Evolutionary conservation across 2,888 invertebrate genomes (phyloP).

Genomic region (Drosophila yooni): DNA sequence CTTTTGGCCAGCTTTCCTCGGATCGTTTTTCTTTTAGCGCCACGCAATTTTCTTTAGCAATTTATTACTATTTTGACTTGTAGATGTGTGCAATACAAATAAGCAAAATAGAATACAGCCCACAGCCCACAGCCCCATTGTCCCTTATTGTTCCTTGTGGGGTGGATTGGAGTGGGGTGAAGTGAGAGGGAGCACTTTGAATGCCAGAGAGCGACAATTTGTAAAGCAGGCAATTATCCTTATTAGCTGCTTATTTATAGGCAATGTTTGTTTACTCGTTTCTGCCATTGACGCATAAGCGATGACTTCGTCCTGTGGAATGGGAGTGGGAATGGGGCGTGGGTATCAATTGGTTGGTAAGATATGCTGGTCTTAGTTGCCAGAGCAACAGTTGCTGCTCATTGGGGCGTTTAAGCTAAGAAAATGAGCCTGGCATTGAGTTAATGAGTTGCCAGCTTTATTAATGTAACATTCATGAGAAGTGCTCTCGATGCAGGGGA

Average conservation of each 20-base stretch:
- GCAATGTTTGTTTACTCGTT: slow-evolving; percentile 71
- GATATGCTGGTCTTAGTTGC: slow-evolving; percentile 13
- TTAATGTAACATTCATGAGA: slow-evolving; percentile 52
- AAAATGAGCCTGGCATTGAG: slow-evolving; percentile 33
- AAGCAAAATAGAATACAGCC: slow-evolving; percentile 3
- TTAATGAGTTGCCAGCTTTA: slow-evolving; percentile 53
- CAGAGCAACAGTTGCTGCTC: slow-evolving; percentile 33
- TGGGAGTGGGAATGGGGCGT: not conserved
- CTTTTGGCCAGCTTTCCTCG: slow-evolving; percentile 31
- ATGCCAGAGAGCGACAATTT: slow-evolving; percentile 62
- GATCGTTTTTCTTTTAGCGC: slow-evolving; percentile 52
- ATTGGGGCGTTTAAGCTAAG: slow-evolving; percentile 12
- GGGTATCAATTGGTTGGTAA: not conserved
- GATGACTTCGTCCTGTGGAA: slow-evolving; percentile 37
- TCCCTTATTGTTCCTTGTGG: not conserved
- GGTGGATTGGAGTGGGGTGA: not conserved
- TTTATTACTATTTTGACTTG: slow-evolving; percentile 79
- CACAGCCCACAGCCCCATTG: not conserved
- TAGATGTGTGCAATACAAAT: slow-evolving; percentile 46
- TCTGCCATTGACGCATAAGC: slow-evolving; percentile 59
- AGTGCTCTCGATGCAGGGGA: not conserved
- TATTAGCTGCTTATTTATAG: slow-evolving; percentile 80
- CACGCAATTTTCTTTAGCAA: slow-evolving; percentile 69
- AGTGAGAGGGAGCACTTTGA: slow-evolving; percentile 4
- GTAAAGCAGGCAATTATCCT: slow-evolving; percentile 80